Evolutionary conservation across 2,113 vertebrate genomes (phyloP).

Genomic region (Saguinus imperator): DNA sequence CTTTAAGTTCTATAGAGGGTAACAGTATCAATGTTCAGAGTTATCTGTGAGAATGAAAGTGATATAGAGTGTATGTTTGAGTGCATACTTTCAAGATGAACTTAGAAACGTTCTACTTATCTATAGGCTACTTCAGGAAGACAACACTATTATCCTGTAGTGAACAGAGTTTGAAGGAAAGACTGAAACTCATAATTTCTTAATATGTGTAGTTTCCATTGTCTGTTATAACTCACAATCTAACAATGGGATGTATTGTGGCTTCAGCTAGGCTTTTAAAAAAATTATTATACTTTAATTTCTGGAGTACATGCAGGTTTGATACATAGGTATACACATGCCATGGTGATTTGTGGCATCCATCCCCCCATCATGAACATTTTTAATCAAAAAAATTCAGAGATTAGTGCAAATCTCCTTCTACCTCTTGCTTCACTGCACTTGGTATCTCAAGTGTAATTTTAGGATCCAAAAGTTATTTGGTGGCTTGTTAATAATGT

Average conservation of each 20-base stretch:
- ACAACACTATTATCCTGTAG: not conserved
- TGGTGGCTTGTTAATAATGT: not conserved
- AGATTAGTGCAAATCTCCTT: not conserved
- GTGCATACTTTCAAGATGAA: not conserved
- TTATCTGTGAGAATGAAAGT: not conserved
- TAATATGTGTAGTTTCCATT: not conserved
- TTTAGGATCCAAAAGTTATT: not conserved
- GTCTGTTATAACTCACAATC: not conserved
- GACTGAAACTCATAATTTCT: not conserved
- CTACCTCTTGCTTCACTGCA: not conserved
- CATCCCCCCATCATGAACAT: no score
- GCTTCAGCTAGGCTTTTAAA: not conserved
- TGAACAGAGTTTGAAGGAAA: not conserved
- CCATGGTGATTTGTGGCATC: no score
- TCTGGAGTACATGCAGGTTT: no score
- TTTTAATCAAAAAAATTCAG: not conserved
- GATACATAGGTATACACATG: no score
- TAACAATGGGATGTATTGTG: not conserved
- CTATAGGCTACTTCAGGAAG: not conserved
- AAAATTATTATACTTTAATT: no score
- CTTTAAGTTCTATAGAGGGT: no score
- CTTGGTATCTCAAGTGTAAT: not conserved
- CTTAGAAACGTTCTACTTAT: not conserved
- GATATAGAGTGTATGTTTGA: not conserved
- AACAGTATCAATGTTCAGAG: not conserved